Evolutionary conservation across 2,797 vertebrate species (phyloP).

Genomic region (Synaphobranchus kaupii): DNA sequence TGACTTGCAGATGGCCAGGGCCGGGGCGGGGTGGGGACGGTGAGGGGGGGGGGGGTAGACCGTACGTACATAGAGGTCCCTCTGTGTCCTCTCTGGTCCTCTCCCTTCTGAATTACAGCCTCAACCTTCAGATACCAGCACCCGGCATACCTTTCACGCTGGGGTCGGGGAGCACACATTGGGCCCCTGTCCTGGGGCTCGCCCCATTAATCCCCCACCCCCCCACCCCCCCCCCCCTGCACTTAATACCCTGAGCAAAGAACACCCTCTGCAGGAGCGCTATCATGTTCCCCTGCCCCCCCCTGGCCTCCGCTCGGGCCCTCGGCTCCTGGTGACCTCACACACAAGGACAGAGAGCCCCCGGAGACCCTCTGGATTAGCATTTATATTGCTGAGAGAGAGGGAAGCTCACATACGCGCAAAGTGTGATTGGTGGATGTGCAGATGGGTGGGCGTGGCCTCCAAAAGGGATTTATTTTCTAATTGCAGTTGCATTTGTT

Average conservation of each 20-base stretch:
- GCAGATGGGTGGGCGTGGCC: conserved; percentile 42
- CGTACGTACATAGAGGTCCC: not conserved
- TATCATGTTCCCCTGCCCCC: conserved; percentile 28
- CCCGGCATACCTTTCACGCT: conserved; percentile 26
- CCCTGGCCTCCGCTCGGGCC: not conserved
- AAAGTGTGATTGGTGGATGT: conserved; percentile 36
- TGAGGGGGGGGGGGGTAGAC: not conserved
- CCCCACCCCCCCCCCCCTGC: not conserved
- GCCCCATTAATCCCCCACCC: conserved; percentile 26
- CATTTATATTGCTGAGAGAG: conserved; percentile 36
- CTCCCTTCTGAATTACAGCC: not conserved
- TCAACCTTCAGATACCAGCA: not conserved
- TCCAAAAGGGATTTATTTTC: not conserved
- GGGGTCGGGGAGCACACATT: conserved; percentile 9
- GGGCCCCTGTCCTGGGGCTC: conserved; percentile 24
- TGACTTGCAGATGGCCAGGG: not conserved
- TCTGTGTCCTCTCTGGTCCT: not conserved
- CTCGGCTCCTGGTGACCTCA: conserved; percentile 21
- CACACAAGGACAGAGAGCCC: conserved; percentile 5
- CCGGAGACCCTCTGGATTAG: conserved; percentile 21
- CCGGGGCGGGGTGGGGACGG: not conserved
- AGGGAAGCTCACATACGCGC: not conserved
- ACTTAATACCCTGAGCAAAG: conserved; percentile 32
- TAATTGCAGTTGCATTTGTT: not conserved
- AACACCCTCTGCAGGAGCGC: conserved; percentile 30